Conservation (phyloP, 2,888 invertebrate species). For the Esperia sulphurella region DNA sequence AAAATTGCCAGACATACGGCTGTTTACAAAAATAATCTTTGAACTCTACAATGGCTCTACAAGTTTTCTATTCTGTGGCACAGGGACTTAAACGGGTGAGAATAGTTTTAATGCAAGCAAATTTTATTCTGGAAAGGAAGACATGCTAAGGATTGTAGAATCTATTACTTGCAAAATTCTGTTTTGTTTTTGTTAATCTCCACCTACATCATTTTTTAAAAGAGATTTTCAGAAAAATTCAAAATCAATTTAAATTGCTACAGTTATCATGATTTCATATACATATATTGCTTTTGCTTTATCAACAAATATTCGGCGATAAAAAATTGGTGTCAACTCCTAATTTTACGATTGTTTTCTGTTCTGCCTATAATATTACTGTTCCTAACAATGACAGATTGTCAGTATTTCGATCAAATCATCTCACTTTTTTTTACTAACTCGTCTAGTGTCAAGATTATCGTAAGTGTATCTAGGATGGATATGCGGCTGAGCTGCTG, state of each 20-base stretch:
- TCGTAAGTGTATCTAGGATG: slow-evolving; percentile 56
- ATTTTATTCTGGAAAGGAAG: no score
- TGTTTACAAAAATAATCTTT: neutral
- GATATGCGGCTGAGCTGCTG: slow-evolving; percentile 69
- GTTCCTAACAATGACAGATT: slow-evolving; percentile 1
- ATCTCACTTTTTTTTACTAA: slow-evolving; percentile 31
- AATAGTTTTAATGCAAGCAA: no score
- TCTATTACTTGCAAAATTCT: no score
- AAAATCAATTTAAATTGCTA: neutral
- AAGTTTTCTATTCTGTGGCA: neutral
- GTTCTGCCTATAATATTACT: slow-evolving; percentile 22
- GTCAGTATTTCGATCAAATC: slow-evolving; percentile 9
- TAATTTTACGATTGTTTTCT: slow-evolving; percentile 13
- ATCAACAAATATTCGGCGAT: slow-evolving; percentile 20
- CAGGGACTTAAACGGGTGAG: no score
- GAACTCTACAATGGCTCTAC: neutral
- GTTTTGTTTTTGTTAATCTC: no score
- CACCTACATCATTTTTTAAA: neutral
- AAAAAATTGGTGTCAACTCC: slow-evolving; percentile 42
- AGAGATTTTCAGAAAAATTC: neutral
- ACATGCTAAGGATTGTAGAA: no score
- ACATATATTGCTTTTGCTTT: slow-evolving; percentile 41
- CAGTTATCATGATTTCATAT: slow-evolving; percentile 15
- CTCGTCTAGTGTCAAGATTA: slow-evolving; percentile 38
- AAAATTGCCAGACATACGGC: no score